Conservation (phyloP, 2,888 invertebrate genomes). For the Philonicus albiceps region DNA sequence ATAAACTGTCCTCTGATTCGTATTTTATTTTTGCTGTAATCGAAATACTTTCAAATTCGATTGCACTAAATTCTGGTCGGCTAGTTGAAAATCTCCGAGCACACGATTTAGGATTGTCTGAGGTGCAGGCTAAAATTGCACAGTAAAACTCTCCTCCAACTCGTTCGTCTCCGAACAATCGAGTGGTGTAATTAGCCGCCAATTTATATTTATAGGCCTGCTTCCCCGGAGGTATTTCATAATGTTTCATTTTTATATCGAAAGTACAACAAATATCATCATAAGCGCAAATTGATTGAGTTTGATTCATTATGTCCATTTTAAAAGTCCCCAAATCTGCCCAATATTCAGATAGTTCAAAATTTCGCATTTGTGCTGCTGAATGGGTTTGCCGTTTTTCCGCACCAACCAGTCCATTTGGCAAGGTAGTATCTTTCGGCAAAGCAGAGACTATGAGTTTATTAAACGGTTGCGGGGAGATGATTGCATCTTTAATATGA, state of each 20-base stretch:
- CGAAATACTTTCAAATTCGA: constrained; percentile 44
- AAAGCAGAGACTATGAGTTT: constrained; percentile 44
- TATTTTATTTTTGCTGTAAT: constrained; percentile 39
- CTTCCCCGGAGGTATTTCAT: constrained; percentile 13
- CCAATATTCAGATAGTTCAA: constrained; percentile 30
- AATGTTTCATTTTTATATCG: constrained; percentile 43
- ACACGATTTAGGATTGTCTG: constrained; percentile 55
- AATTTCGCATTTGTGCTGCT: constrained; percentile 27
- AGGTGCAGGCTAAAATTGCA: constrained; percentile 61
- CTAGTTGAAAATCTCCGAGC: constrained; percentile 48
- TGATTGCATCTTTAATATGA: constrained; percentile 41
- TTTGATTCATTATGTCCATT: neutral
- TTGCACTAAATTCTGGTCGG: neutral
- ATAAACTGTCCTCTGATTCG: constrained; percentile 14
- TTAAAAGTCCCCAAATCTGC: neutral
- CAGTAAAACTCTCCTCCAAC: constrained; percentile 54
- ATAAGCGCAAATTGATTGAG: constrained; percentile 36
- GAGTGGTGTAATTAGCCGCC: constrained; percentile 35
- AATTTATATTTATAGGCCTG: constrained; percentile 42
- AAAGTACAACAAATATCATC: constrained; percentile 55
- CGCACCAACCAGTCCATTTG: neutral
- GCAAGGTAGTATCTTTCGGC: constrained; percentile 37
- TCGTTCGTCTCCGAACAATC: neutral
- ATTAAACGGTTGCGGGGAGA: constrained; percentile 55
- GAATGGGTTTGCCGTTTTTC: neutral